Percentiles rank a stretch among this genome's conserved stretches.
phyloP scores from a whole-genome alignment of 2,888 invertebrate species.

The Philopedon plagiatum region DNA sequence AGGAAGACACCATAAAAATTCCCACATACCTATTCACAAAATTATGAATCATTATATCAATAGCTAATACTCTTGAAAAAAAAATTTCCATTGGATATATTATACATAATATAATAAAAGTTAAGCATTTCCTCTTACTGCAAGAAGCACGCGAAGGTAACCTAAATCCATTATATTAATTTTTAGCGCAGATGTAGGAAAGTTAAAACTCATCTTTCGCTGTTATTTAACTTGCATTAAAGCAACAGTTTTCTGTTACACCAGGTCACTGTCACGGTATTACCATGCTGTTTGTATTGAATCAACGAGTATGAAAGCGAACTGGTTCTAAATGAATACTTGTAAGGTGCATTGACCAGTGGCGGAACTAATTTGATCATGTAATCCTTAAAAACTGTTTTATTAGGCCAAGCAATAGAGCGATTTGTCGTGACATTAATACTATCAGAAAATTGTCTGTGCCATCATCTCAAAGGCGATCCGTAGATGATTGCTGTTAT shows the following conservation, averaged over 20 bases:
- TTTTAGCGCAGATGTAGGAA: neutral
- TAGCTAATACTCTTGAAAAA: too few species aligned
- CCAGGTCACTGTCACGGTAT: slow-evolving; percentile 13
- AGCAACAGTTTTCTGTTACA: neutral
- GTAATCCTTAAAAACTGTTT: neutral
- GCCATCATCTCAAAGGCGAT: too few species aligned
- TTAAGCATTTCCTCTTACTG: neutral
- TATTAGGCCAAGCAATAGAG: too few species aligned
- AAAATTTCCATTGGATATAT: too few species aligned
- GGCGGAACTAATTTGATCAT: neutral
- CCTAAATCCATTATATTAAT: slow-evolving; percentile 2
- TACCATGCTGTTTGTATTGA: neutral
- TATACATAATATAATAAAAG: too few species aligned
- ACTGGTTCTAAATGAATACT: neutral
- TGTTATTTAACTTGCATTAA: slow-evolving; percentile 8
- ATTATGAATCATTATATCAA: too few species aligned
- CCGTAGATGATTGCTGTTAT: too few species aligned
- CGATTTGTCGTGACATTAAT: too few species aligned
- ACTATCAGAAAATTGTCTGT: too few species aligned
- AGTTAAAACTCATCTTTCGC: neutral
- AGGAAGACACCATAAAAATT: too few species aligned
- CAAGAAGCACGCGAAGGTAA: neutral
- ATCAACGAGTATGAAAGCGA: slow-evolving; percentile 2
- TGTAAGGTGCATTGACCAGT: neutral
- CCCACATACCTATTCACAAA: too few species aligned